Conservation (phyloP, 2,888 invertebrate genomes). For the Lasioglossum oenotherae region DNA sequence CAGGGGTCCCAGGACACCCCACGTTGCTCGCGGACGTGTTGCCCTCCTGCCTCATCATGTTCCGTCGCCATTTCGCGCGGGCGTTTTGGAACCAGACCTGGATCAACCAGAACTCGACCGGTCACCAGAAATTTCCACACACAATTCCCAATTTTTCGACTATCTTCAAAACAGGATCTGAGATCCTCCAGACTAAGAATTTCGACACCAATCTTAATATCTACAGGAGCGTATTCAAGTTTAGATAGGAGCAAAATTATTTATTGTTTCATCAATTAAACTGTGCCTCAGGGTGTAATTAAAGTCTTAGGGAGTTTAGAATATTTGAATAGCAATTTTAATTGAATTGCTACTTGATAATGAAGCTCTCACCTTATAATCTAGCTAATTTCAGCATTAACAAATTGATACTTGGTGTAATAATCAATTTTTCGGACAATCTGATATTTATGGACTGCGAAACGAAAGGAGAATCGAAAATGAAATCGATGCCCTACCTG, state of each 20-base stretch:
- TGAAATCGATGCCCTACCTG: conserved; percentile 89
- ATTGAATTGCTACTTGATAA: not conserved
- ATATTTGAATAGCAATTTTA: not conserved
- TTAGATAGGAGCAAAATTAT: not conserved
- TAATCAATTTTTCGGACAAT: not conserved
- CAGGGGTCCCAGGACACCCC: conserved; percentile 82
- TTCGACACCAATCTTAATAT: not conserved
- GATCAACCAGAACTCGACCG: conserved; percentile 42
- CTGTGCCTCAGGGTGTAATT: not conserved
- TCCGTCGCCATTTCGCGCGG: conserved; percentile 98
- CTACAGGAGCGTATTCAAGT: not conserved
- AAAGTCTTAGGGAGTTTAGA: not conserved
- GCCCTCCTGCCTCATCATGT: conserved; percentile 94
- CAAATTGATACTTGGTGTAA: too few relatives aligned
- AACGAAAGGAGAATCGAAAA: not conserved
- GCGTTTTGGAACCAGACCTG: conserved; percentile 99
- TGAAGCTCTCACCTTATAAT: too few relatives aligned
- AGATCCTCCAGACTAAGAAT: not conserved
- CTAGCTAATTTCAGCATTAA: too few relatives aligned
- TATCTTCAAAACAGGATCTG: not conserved
- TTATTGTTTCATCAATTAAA: not conserved
- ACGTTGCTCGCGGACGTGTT: conserved; percentile 73
- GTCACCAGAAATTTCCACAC: not conserved
- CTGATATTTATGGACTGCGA: not conserved
- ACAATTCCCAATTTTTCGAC: not conserved